Conservation (phyloP, 2,888 invertebrate genomes). For the Fissipunctia ypsillon region DNA sequence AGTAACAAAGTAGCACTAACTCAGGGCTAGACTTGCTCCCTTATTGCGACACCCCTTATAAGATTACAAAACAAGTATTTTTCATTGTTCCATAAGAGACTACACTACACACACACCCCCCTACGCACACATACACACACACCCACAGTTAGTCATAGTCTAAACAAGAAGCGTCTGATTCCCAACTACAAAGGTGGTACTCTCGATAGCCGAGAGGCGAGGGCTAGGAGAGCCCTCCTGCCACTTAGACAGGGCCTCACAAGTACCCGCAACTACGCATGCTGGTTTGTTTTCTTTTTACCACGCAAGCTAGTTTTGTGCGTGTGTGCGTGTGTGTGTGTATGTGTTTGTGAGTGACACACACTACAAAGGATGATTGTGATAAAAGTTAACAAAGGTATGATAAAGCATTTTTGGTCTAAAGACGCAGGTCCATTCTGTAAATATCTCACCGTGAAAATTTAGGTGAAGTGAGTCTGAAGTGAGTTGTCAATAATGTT, state of each 20-base stretch:
- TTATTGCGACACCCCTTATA: neutral
- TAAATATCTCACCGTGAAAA: too few species aligned
- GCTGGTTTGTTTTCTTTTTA: conserved; percentile 61
- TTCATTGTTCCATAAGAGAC: conserved; percentile 41
- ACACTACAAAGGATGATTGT: neutral
- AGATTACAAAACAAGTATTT: conserved; percentile 35
- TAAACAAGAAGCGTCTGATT: conserved; percentile 63
- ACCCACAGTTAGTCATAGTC: conserved; percentile 22
- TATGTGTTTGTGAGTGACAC: neutral
- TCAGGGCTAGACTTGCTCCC: neutral
- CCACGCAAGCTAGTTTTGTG: conserved; percentile 39
- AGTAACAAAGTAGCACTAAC: neutral
- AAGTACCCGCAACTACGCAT: conserved; percentile 45
- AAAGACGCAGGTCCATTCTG: too few species aligned
- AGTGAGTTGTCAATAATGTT: too few species aligned
- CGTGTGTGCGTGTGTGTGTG: neutral
- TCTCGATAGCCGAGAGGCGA: conserved; percentile 61
- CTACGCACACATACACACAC: conserved; percentile 11
- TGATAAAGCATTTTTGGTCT: too few species aligned
- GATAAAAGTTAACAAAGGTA: neutral
- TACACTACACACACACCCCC: conserved; percentile 18
- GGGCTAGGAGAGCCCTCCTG: conserved; percentile 70
- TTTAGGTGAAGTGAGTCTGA: too few species aligned
- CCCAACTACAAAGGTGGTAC: conserved; percentile 66
- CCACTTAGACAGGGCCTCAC: conserved; percentile 72